Conservation (phyloP, 2,113 vertebrate genomes). For the Rhinichthys klamathensis region DNA sequence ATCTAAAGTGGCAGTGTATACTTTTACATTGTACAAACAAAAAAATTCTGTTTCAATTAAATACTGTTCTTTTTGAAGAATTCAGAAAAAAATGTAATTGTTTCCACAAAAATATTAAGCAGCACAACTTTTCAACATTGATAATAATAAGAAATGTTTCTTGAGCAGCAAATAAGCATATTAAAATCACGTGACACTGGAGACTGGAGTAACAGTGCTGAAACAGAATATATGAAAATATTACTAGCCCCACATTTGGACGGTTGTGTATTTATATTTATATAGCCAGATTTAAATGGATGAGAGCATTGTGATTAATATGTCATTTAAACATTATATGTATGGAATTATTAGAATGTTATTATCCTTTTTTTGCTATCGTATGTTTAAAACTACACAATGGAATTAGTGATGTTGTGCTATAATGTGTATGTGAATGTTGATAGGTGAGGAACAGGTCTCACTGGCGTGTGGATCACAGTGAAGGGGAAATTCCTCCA, state of each 20-base stretch:
- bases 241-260: too few species aligned
- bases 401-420: background rate
- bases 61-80: too few species aligned
- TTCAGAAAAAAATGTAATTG: too few species aligned
- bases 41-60: too few species aligned
- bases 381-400: background rate
- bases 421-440: background rate
- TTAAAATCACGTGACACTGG: background rate
- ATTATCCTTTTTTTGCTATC: background rate
- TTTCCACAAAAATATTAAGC: too few species aligned
- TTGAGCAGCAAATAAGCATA: background rate
- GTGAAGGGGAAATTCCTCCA: conserved; percentile 74
- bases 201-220: background rate
- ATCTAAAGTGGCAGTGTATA: background rate
- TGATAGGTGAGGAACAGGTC: conserved; percentile 72
- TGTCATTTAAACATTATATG: background rate
- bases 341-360: background rate
- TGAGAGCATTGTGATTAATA: background rate
- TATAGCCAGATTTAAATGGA: background rate
- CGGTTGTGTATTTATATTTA: too few species aligned
- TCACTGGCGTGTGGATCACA: conserved; percentile 79
- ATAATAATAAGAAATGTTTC: too few species aligned
- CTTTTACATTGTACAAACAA: background rate
- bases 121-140: too few species aligned
- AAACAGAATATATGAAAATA: background rate